Percentiles rank a stretch among this genome's conserved stretches.
These are phyloP conservation scores for Periophthalmus modestus DNA, from an alignment of 2,113 vertebrate species.

Conservation along the genomic window DNA sequence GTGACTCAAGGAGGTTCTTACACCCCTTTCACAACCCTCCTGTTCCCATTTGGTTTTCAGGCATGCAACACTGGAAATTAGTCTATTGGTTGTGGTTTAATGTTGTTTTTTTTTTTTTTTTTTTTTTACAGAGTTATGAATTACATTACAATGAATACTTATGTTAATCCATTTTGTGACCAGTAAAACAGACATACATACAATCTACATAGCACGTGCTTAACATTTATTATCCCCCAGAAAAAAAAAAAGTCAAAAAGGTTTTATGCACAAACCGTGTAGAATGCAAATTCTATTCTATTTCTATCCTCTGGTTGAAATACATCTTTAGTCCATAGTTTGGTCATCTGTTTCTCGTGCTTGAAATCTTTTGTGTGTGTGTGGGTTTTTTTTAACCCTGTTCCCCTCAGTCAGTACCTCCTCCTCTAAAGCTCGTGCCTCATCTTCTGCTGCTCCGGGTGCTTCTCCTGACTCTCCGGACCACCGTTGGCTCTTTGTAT, in stretches of 20 bases:
- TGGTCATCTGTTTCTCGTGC: neutral
- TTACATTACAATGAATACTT: too few relatives aligned
- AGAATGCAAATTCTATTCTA: neutral
- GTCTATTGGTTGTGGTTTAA: too few relatives aligned
- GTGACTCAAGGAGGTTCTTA: neutral
- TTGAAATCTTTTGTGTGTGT: neutral
- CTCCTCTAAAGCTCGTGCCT: neutral
- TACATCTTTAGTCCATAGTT: neutral
- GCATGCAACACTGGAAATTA: too few relatives aligned
- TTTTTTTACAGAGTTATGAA: too few relatives aligned
- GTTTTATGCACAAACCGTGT: neutral
- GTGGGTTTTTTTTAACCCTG: neutral
- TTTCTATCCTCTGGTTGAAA: neutral
- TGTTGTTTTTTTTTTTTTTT: too few relatives aligned
- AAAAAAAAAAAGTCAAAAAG: neutral
- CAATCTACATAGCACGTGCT: neutral
- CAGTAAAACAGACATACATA: neutral
- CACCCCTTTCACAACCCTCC: neutral
- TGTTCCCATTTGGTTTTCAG: neutral
- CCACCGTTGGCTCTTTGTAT: slow-evolving; percentile 17
- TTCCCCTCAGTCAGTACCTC: neutral
- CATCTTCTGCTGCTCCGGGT: slow-evolving; percentile 52
- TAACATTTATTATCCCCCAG: neutral
- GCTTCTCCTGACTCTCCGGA: slow-evolving; percentile 12
- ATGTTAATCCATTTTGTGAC: too few relatives aligned